A percentile compares a stretch with the other conserved stretches of the same genome.
Evolutionary conservation across 2,797 vertebrate species (phyloP).

Genomic region (Lophura swinhoii): DNA sequence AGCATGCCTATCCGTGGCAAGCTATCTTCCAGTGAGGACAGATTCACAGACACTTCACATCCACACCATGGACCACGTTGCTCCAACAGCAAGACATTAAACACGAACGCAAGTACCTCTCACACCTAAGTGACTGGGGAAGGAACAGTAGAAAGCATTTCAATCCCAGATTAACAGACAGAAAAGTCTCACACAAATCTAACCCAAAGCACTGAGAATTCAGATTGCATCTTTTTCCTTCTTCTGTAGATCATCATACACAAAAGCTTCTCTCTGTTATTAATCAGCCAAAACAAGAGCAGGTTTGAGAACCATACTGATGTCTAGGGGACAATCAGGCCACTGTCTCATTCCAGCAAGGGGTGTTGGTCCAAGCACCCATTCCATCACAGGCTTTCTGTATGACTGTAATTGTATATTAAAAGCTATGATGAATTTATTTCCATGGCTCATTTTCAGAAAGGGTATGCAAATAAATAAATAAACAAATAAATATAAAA

Average conservation of each 20-base stretch:
- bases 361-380: background rate
- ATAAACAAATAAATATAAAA: background rate
- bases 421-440: background rate
- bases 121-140: background rate
- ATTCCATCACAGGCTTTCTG: background rate
- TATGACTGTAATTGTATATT: background rate
- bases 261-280: background rate
- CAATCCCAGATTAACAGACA: background rate
- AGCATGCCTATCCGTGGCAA: fast-evolving
- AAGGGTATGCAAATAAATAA: background rate
- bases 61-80: background rate
- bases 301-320: background rate
- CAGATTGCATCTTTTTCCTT: background rate
- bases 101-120: fast-evolving
- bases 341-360: background rate
- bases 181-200: background rate
- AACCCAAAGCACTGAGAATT: background rate
- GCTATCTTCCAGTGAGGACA: background rate
- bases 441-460: background rate
- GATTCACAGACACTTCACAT: background rate
- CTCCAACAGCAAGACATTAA: background rate
- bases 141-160: background rate
- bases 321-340: background rate
- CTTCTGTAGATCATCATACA: fast-evolving
- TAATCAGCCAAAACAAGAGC: background rate